A percentile compares a stretch with the other conserved stretches of the same genome.
Conservation (phyloP, 2,888 invertebrate genomes). For the Tinea pellionella region DNA sequence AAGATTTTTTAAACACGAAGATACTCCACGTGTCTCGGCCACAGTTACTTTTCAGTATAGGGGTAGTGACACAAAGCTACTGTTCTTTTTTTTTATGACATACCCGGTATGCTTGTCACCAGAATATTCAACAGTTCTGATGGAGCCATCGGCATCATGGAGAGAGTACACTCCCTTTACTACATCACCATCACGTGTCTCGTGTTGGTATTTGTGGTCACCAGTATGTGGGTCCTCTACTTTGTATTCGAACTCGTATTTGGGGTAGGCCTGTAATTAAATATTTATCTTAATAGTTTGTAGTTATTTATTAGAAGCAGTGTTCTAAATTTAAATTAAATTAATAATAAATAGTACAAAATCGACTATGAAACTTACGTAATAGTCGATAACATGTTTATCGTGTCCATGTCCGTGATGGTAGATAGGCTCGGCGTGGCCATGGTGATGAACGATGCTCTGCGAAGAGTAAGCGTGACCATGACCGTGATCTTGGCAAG, state of each 20-base stretch:
- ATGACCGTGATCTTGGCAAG: conserved; percentile 19
- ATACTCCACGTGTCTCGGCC: too few relatives aligned
- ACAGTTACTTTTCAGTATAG: too few relatives aligned
- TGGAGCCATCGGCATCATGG: conserved; percentile 62
- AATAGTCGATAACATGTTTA: conserved; percentile 27
- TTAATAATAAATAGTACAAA: too few relatives aligned
- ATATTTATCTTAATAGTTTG: too few relatives aligned
- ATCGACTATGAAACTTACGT: neutral
- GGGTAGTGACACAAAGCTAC: too few relatives aligned
- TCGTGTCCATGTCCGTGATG: conserved; percentile 28
- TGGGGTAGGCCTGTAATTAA: conserved; percentile 36
- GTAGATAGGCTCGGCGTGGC: conserved; percentile 23
- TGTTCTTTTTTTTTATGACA: neutral
- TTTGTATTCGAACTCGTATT: conserved; percentile 43
- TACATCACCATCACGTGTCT: conserved; percentile 51
- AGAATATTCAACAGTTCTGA: conserved; percentile 62
- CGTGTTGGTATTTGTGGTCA: conserved; percentile 57
- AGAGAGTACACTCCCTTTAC: conserved; percentile 44
- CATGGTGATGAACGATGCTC: conserved; percentile 27
- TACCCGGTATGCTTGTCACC: conserved; percentile 61
- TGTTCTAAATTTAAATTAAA: too few relatives aligned
- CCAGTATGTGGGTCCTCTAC: conserved; percentile 58
- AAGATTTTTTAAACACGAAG: too few relatives aligned
- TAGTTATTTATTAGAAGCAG: too few relatives aligned
- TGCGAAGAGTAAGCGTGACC: conserved; percentile 32